A percentile compares a stretch with the other conserved stretches of the same genome.
These are phyloP conservation scores for Helogale parvula DNA, from an alignment of 2,113 vertebrate genomes.

Conservation along the genomic window DNA sequence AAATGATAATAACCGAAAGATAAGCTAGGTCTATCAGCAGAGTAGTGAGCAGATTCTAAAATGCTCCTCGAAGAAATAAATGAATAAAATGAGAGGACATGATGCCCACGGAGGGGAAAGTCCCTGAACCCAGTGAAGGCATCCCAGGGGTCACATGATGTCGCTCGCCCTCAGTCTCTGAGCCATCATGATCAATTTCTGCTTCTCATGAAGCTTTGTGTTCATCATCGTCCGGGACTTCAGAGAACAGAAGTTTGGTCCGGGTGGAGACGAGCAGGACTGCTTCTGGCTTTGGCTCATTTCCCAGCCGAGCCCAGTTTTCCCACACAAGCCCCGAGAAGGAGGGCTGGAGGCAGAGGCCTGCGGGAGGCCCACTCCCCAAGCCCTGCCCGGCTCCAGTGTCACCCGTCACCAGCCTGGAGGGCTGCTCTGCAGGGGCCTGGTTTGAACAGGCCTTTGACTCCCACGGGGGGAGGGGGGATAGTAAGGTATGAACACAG, in stretches of 20 bases:
- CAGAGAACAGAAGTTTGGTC: background rate
- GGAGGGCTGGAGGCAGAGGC: background rate
- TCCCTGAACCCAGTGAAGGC: background rate
- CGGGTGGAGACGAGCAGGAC: background rate
- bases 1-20: background rate
- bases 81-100: too few species aligned
- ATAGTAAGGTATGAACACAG: background rate
- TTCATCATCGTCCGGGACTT: background rate
- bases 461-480: too few species aligned
- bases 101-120: accelerated
- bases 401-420: accelerated
- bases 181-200: background rate
- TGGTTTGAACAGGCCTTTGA: background rate
- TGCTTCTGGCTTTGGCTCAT: background rate
- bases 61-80: background rate
- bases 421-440: background rate
- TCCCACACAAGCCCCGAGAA: background rate
- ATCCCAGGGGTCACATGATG: background rate
- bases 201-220: background rate
- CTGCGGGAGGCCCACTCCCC: background rate
- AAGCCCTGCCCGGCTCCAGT: background rate
- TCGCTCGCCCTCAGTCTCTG: background rate
- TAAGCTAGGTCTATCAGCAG: background rate
- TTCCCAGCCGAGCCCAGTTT: background rate
- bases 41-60: background rate